Evolutionary conservation across 1,140 invertebrate species (phyloP).

Genomic region (Temnothorax curvispinosus): DNA sequence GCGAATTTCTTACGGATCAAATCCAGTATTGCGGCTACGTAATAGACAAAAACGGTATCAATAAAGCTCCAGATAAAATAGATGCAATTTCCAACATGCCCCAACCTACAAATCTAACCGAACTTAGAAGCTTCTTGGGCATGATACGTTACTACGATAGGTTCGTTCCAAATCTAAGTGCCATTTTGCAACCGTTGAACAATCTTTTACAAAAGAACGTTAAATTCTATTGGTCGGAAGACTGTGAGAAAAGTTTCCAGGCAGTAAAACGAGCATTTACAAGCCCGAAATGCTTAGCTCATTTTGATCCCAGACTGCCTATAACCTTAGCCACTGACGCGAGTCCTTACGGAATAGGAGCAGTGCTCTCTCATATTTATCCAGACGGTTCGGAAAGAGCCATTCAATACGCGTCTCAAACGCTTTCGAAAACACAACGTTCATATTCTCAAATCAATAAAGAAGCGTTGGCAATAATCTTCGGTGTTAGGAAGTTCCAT

Average conservation of each 20-base stretch:
- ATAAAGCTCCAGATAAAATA: slow-evolving; percentile 66
- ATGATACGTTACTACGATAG: slow-evolving; percentile 75
- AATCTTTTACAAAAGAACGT: slow-evolving; percentile 69
- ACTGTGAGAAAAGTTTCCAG: slow-evolving; percentile 71
- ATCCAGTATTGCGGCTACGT: slow-evolving; percentile 73
- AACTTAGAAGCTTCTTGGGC: slow-evolving; percentile 72
- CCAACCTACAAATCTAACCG: slow-evolving; percentile 68
- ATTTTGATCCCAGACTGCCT: slow-evolving; percentile 75
- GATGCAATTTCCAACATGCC: slow-evolving; percentile 69
- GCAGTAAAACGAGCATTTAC: slow-evolving; percentile 71
- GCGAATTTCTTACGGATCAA: slow-evolving; percentile 63
- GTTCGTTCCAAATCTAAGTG: slow-evolving; percentile 77
- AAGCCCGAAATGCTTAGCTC: slow-evolving; percentile 67
- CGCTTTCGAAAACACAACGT: background rate
- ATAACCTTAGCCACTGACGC: slow-evolving; percentile 68
- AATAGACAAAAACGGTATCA: slow-evolving; percentile 72
- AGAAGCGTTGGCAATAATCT: background rate
- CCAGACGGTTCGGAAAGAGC: slow-evolving; percentile 68
- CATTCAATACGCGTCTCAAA: slow-evolving; percentile 80
- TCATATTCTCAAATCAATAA: background rate
- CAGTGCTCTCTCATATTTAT: slow-evolving; percentile 82
- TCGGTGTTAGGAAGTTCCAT: background rate
- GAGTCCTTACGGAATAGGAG: slow-evolving; percentile 82
- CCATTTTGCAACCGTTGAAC: slow-evolving; percentile 76
- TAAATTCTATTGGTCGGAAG: slow-evolving; percentile 60